Conservation (phyloP, 2,113 vertebrate species). For the Apteryx owenii region DNA sequence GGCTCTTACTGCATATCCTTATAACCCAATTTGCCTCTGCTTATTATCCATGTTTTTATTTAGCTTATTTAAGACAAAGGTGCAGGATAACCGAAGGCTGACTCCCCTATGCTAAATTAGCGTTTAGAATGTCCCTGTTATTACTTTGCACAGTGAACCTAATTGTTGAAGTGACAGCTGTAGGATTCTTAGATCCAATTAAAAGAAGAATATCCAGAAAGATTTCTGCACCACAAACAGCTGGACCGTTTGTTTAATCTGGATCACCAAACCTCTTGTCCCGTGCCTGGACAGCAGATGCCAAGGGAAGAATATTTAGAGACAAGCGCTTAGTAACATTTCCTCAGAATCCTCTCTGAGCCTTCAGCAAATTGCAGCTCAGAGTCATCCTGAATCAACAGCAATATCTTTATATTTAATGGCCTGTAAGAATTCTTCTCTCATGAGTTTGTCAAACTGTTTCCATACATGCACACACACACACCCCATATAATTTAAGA, state of each 20-base stretch:
- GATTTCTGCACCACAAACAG: neutral
- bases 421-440: neutral
- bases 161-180: neutral
- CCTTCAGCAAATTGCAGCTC: neutral
- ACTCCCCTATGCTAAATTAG: neutral
- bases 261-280: neutral
- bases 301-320: neutral
- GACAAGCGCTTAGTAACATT: accelerated
- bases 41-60: neutral
- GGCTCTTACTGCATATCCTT: neutral
- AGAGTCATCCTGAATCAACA: neutral
- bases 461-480: neutral
- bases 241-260: neutral
- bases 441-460: neutral
- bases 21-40: neutral
- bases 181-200: neutral
- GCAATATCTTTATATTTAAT: neutral
- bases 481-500: neutral
- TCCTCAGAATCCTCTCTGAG: neutral
- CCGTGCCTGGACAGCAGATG: neutral
- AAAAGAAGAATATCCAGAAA: neutral
- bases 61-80: neutral
- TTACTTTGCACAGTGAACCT: neutral
- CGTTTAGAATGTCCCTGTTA: neutral
- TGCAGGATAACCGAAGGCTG: neutral